phyloP scores from a whole-genome alignment of 92 coral and sea anemone species.

The Umimayanthus kanabou region DNA sequence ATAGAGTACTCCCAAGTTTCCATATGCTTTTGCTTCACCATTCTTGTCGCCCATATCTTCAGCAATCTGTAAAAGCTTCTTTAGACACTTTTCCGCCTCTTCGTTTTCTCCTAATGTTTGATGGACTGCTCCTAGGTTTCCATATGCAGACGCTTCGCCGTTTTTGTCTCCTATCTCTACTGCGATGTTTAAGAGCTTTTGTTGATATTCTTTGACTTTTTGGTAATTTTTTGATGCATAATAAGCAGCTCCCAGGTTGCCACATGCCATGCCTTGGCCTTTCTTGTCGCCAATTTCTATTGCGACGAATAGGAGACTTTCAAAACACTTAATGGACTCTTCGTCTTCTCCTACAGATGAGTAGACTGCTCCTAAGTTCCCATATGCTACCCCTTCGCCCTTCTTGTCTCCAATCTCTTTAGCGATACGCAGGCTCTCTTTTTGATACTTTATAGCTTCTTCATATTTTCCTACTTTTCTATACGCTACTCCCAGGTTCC shows the following conservation, averaged over 20 bases:
- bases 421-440: background rate
- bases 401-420: background rate
- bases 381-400: background rate
- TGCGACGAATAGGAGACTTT: background rate
- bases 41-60: conserved; percentile 2
- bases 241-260: background rate
- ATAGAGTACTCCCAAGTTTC: conserved; percentile 26
- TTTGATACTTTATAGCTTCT: background rate
- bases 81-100: too few species aligned
- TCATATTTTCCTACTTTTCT: background rate
- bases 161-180: background rate
- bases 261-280: background rate
- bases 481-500: background rate
- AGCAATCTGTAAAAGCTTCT: background rate
- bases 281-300: background rate
- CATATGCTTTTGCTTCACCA: background rate
- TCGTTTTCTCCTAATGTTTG: too few species aligned
- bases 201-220: too few species aligned
- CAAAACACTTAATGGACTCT: too few species aligned
- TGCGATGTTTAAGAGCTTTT: too few species aligned
- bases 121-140: too few species aligned
- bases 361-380: too few species aligned
- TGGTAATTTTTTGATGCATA: too few species aligned
- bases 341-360: too few species aligned
- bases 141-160: too few species aligned